Conservation (phyloP, 2,797 vertebrate genomes). For the Sparus aurata region DNA sequence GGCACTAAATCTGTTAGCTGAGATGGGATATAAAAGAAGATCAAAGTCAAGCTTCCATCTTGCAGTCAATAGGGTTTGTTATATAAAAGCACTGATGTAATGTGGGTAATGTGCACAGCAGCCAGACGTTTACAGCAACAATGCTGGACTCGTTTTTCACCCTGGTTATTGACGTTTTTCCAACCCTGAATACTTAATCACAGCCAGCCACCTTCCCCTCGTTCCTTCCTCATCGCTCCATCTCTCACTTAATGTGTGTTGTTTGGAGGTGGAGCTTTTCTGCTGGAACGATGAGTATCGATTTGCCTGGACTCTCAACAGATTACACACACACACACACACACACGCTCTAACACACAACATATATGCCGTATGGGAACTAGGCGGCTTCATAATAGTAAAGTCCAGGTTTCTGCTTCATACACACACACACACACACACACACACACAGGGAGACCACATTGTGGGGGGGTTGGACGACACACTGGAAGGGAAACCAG, state of each 20-base stretch:
- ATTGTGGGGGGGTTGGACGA: not conserved
- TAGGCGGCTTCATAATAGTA: slow-evolving; percentile 34
- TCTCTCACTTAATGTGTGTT: slow-evolving; percentile 42
- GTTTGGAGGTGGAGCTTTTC: slow-evolving; percentile 52
- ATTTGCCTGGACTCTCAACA: slow-evolving; percentile 52
- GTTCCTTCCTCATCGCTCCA: slow-evolving; percentile 16
- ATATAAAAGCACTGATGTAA: slow-evolving; percentile 6
- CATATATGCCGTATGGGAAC: slow-evolving; percentile 9
- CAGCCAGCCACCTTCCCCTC: slow-evolving; percentile 38
- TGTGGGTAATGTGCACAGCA: slow-evolving; percentile 9
- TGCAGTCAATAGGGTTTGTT: slow-evolving; percentile 2
- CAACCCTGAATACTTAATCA: slow-evolving; percentile 60
- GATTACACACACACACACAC: slow-evolving; percentile 28
- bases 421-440: not conserved
- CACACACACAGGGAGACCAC: slow-evolving; percentile 14
- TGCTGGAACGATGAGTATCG: slow-evolving; percentile 64
- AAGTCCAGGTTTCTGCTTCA: slow-evolving; percentile 26
- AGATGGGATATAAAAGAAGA: slow-evolving; percentile 1
- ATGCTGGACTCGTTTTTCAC: slow-evolving; percentile 48
- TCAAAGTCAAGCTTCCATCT: not conserved
- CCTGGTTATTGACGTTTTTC: slow-evolving; percentile 52
- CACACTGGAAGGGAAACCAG: slow-evolving; percentile 85
- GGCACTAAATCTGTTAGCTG: not conserved
- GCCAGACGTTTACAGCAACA: slow-evolving; percentile 28
- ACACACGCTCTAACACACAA: slow-evolving; percentile 22